phyloP scores from a whole-genome alignment of 2,797 vertebrate species.

The Myotis planiceps region DNA sequence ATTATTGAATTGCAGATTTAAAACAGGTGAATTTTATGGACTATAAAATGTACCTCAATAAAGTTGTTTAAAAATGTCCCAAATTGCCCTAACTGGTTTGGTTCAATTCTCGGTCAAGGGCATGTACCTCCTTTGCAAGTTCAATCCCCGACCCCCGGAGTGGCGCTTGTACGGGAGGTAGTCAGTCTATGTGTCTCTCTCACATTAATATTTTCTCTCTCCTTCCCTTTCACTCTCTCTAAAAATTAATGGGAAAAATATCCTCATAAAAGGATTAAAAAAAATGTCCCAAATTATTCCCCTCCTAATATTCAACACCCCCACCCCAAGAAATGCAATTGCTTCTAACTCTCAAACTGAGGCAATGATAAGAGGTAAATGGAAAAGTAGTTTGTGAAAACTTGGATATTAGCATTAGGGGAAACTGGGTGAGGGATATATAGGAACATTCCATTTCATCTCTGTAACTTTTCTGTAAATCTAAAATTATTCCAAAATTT shows the following conservation, averaged over 20 bases:
- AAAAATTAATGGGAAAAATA: too few species aligned
- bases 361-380: background rate
- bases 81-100: too few species aligned
- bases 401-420: background rate
- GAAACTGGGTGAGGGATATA: background rate
- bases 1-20: background rate
- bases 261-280: too few species aligned
- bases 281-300: background rate
- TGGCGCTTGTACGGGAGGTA: too few species aligned
- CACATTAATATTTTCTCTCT: too few species aligned
- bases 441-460: background rate
- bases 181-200: too few species aligned
- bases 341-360: slow-evolving; percentile 27
- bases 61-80: background rate
- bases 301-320: background rate
- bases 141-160: too few species aligned
- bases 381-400: background rate
- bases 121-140: too few species aligned
- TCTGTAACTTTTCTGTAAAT: background rate
- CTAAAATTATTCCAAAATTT: slow-evolving; percentile 21
- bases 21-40: background rate
- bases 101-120: too few species aligned
- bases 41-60: background rate
- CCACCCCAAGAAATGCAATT: background rate
- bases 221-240: too few species aligned